Evolutionary conservation across 2,113 vertebrate genomes (phyloP).

Genomic region (Origma solitaria): DNA sequence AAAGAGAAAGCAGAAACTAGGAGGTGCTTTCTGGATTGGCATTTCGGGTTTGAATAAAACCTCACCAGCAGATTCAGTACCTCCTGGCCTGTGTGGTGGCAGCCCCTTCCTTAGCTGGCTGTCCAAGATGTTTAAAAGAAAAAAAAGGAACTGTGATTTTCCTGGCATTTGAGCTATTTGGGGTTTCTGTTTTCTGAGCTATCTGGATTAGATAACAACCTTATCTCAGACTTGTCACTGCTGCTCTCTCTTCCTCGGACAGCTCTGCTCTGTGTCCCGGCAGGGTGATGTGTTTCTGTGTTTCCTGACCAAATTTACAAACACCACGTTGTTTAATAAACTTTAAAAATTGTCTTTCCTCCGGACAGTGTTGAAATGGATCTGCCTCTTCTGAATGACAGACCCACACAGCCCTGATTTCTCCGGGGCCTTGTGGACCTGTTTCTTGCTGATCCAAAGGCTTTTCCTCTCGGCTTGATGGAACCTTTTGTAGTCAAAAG

Average conservation of each 20-base stretch:
- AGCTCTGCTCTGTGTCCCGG: not conserved
- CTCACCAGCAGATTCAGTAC: not conserved
- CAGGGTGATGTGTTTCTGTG: not conserved
- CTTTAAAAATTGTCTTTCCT: not conserved
- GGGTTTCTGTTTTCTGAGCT: not conserved
- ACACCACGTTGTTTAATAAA: not conserved
- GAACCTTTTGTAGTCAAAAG: not conserved
- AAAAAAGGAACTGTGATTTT: not conserved
- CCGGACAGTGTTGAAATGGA: not conserved
- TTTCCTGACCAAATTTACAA: not conserved
- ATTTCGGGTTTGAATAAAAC: not conserved
- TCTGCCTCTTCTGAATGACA: not conserved
- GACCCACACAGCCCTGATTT: not conserved
- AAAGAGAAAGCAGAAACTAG: not conserved
- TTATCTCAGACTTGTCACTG: not conserved
- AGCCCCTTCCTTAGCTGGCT: not conserved
- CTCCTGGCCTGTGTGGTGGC: not conserved
- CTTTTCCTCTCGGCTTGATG: not conserved
- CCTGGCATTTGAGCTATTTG: not conserved
- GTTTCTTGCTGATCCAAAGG: not conserved
- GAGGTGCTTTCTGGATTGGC: not conserved
- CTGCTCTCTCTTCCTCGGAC: not conserved
- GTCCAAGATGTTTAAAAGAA: not conserved
- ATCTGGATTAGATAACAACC: not conserved
- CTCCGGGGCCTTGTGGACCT: not conserved